phyloP scores from a whole-genome alignment of 1,140 invertebrate genomes.

The Drosophila oshimai region DNA sequence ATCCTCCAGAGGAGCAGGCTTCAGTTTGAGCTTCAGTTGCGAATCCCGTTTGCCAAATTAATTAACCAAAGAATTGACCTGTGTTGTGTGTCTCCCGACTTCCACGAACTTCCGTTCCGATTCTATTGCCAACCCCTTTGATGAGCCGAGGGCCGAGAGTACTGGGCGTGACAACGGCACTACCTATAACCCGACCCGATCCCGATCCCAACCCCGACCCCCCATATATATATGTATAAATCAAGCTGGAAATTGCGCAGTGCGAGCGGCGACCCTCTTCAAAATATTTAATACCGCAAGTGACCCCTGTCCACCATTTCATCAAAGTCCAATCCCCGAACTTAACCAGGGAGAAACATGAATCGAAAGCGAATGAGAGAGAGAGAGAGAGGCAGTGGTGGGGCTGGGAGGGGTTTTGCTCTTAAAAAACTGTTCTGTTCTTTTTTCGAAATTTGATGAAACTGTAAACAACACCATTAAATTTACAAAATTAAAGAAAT shows the following conservation, averaged over 20 bases:
- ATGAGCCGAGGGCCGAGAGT: constrained; percentile 19
- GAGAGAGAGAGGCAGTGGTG: neutral
- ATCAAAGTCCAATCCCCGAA: constrained; percentile 48
- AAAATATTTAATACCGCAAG: constrained; percentile 78
- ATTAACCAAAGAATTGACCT: constrained; percentile 42
- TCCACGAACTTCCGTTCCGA: too few species aligned
- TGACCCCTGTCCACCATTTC: constrained; percentile 71
- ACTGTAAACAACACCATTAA: too few species aligned
- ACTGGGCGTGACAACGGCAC: constrained; percentile 61
- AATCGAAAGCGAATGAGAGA: neutral
- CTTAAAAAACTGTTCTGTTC: too few species aligned
- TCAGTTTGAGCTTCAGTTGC: too few species aligned
- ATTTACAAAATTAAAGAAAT: too few species aligned
- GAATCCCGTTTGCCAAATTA: constrained; percentile 37
- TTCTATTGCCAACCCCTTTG: neutral
- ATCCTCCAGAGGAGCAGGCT: neutral
- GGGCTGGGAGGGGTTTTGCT: neutral
- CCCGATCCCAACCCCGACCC: neutral
- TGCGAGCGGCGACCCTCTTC: constrained; percentile 62
- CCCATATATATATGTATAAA: constrained; percentile 47
- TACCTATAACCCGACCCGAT: constrained; percentile 14
- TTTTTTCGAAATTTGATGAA: too few species aligned
- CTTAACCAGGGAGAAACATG: neutral
- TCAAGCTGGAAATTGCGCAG: constrained; percentile 60
- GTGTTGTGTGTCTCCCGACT: constrained; percentile 5